These are phyloP conservation scores for Venusia cambrica DNA, from an alignment of 2,888 invertebrate species.

Conservation along the genomic window DNA sequence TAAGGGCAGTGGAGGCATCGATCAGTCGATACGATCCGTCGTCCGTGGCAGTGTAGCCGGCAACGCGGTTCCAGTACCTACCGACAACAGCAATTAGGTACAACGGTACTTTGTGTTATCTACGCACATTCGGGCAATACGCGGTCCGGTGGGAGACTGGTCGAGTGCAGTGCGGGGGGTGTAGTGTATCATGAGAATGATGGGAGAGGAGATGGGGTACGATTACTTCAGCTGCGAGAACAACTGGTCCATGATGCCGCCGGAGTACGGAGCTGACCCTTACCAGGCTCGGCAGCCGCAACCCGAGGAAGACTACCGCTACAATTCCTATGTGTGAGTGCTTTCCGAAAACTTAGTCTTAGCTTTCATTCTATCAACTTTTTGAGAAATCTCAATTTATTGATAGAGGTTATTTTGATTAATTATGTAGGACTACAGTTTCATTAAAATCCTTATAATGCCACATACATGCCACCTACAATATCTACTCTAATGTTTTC, in stretches of 20 bases:
- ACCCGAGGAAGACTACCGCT: conserved; percentile 85
- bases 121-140: conserved; percentile 39
- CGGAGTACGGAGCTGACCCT: conserved; percentile 83
- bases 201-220: conserved; percentile 79
- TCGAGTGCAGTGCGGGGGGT: conserved; percentile 16
- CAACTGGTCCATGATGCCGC: conserved; percentile 86
- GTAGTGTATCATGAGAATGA: conserved; percentile 77
- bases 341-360: too few species aligned
- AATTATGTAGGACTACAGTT: too few species aligned
- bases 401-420: too few species aligned
- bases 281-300: conserved; percentile 64
- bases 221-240: conserved; percentile 83
- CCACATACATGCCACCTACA: too few species aligned
- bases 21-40: conserved; percentile 68
- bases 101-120: too few species aligned
- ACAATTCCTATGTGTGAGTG: conserved; percentile 82
- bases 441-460: too few species aligned
- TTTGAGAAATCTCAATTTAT: too few species aligned
- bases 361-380: too few species aligned
- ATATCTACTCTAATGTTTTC: too few species aligned
- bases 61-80: conserved; percentile 29
- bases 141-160: conserved; percentile 19
- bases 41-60: conserved; percentile 35
- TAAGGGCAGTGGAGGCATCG: conserved; percentile 70
- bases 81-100: conserved; percentile 17